Base-by-base conservation (phyloP, 2,888 invertebrate species). In the Ochropleura leucogaster region DNA sequence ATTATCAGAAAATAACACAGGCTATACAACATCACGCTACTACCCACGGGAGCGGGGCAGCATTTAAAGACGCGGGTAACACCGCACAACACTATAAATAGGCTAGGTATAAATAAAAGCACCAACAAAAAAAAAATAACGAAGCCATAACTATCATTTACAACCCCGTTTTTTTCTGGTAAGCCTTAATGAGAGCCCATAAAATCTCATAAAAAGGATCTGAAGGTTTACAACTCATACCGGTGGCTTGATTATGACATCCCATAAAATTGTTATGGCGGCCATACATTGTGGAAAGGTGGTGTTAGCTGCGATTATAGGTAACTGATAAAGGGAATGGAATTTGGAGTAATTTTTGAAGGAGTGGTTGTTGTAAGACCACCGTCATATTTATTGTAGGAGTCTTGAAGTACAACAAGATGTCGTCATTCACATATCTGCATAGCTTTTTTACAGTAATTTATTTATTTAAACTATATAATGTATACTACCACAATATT, bases 181-280 rank as follows among this genome's bases (percentile, higher is more conserved):
- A 12, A 16, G 12, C 75, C 46, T 14, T 84, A 84, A 81, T 81
- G 75, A 80, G 69, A 69, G 20, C 20, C 16, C 68, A 66, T 80
- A 80, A 80, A 80, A 18, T 7, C 14, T 16, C 65, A 66, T 80
- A 80, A 80, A 80, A 77, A 62, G 69, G 68, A 80, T 80, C 68
- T 57, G 6, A 12, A 46, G 16, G 20, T 83, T 80, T 80, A 81
- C 75, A 67, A 67, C 80, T 55, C 51, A 44, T 51, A 57, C 63
- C 62, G 59, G 79, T 70, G 67, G 81, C 51, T 68, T 67, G 84
- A 81, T 81, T 74, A 81, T 84, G 80, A 74, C 64, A 49, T 84
- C 42, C 64, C 49, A 84, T 84, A 84, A 81, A 84, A 68, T 42
- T 81, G 64, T 84, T 81, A 81, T 80, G 59, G 42, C 14, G 5